phyloP scores from a whole-genome alignment of 2,113 vertebrate species.

The Anguilla rostrata region DNA sequence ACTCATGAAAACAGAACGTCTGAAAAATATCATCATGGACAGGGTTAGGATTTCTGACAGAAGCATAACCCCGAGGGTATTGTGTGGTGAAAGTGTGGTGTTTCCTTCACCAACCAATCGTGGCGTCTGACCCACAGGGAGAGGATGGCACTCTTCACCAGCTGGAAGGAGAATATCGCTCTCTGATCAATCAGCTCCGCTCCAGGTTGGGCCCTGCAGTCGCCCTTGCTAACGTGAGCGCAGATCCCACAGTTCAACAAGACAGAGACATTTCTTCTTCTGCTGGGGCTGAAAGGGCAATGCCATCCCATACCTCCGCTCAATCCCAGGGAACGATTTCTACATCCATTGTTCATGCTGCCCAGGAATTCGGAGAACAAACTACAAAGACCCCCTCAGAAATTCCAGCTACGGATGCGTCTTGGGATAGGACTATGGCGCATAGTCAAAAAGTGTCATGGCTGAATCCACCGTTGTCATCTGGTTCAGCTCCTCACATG shows the following conservation, averaged over 20 bases:
- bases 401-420: neutral
- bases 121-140: conserved; percentile 42
- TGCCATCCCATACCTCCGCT: neutral
- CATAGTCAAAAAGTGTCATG: neutral
- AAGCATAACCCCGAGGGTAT: neutral
- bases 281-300: neutral
- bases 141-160: conserved; percentile 59
- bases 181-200: conserved; percentile 58
- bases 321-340: neutral
- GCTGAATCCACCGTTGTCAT: neutral
- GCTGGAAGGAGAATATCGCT: conserved; percentile 67
- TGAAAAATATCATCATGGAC: neutral
- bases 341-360: too few species aligned
- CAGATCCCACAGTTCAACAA: conserved; percentile 31
- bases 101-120: neutral
- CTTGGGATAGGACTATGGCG: neutral
- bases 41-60: neutral
- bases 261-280: conserved; percentile 12
- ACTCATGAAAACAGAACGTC: neutral
- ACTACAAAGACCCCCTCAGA: neutral
- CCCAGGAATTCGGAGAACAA: neutral
- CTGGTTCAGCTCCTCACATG: neutral
- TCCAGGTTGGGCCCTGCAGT: conserved; percentile 56
- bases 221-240: conserved; percentile 43
- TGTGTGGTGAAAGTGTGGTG: too few species aligned